A percentile compares a stretch with the other conserved stretches of the same genome.
phyloP scores from a whole-genome alignment of 2,797 vertebrate species.

The Fringilla coelebs region DNA sequence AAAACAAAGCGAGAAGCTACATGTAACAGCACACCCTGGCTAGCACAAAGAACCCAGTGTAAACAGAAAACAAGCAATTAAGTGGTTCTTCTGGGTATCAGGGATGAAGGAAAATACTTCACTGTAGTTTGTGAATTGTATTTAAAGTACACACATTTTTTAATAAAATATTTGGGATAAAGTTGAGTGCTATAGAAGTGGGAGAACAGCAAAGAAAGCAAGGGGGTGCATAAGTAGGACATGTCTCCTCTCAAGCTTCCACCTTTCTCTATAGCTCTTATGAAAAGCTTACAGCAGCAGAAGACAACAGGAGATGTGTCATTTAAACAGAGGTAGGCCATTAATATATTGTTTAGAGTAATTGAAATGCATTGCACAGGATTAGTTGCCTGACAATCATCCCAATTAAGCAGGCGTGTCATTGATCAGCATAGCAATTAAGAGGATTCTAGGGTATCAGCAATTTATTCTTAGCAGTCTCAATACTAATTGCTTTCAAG shows the following conservation, averaged over 20 bases:
- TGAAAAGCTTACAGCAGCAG: background rate
- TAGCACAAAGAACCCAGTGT: background rate
- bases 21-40: background rate
- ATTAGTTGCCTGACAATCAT: constrained; percentile 61
- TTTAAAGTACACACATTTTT: background rate
- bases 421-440: constrained; percentile 66
- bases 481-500: constrained; percentile 51
- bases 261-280: background rate
- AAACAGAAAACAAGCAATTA: background rate
- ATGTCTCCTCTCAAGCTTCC: background rate
- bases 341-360: constrained; percentile 40
- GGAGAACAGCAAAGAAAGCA: background rate
- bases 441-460: constrained; percentile 49
- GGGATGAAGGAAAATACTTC: background rate
- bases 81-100: background rate
- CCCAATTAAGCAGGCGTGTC: constrained; percentile 54
- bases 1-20: background rate
- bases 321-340: constrained; percentile 37
- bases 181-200: background rate
- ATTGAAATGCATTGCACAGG: constrained; percentile 47
- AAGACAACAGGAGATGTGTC: constrained; percentile 28
- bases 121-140: background rate
- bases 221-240: background rate
- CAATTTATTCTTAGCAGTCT: constrained; percentile 47
- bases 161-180: background rate